A percentile compares a stretch with the other conserved stretches of the same genome.
Conservation (phyloP, 2,113 vertebrate species). For the Takifugu bimaculatus region DNA sequence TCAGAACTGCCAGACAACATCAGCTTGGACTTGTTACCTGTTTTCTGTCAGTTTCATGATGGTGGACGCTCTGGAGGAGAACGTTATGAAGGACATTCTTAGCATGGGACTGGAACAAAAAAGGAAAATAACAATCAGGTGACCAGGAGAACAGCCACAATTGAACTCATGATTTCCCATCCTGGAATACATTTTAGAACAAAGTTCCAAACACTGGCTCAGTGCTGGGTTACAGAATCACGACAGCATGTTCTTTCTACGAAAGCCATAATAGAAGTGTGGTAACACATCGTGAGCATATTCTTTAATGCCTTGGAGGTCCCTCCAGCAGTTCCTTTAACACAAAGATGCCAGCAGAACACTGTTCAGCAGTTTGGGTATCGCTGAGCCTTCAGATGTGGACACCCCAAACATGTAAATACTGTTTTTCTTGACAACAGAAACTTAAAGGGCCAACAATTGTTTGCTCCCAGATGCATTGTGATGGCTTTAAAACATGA, state of each 20-base stretch:
- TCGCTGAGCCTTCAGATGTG: too few relatives aligned
- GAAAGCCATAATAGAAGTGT: neutral
- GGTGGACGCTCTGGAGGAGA: conserved; percentile 77
- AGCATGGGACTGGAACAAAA: conserved; percentile 79
- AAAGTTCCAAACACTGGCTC: conserved; percentile 5
- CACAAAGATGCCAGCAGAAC: too few relatives aligned
- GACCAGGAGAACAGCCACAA: neutral
- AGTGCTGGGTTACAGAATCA: neutral
- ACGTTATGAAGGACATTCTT: conserved; percentile 89
- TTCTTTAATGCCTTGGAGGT: neutral
- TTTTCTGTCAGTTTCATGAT: conserved; percentile 87
- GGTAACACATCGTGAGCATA: neutral
- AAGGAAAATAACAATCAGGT: conserved; percentile 3
- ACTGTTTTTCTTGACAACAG: too few relatives aligned
- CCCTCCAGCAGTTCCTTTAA: too few relatives aligned
- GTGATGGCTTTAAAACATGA: too few relatives aligned
- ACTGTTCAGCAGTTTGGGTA: too few relatives aligned
- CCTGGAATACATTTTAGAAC: conserved; percentile 2
- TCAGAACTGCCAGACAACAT: neutral
- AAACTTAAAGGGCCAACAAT: too few relatives aligned
- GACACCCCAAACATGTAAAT: too few relatives aligned
- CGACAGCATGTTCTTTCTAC: neutral
- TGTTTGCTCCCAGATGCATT: too few relatives aligned
- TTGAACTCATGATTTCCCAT: neutral
- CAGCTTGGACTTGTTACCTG: conserved; percentile 64